phyloP scores from a whole-genome alignment of 1,140 invertebrate species.

The Tenebrio molitor region DNA sequence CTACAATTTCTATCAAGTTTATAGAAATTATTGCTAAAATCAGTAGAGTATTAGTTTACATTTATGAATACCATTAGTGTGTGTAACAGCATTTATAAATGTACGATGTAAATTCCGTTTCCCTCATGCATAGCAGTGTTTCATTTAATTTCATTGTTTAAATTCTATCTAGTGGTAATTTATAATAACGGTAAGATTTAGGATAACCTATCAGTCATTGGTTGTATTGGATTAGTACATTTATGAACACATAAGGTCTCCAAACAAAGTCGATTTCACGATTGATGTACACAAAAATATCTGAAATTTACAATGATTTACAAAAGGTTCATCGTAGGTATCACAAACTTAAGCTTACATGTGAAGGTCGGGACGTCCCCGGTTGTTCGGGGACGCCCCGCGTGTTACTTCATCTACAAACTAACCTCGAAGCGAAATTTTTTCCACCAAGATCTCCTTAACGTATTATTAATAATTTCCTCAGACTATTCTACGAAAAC shows the following conservation, averaged over 20 bases:
- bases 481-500: slow-evolving; percentile 33
- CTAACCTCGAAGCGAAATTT: slow-evolving; percentile 48
- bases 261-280: not conserved
- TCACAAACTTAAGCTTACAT: slow-evolving; percentile 32
- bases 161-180: slow-evolving; percentile 34
- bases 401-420: slow-evolving; percentile 41
- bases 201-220: slow-evolving; percentile 39
- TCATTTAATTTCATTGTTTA: slow-evolving; percentile 31
- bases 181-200: slow-evolving; percentile 41
- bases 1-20: slow-evolving; percentile 32
- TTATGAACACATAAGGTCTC: slow-evolving; percentile 50
- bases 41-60: slow-evolving; percentile 26
- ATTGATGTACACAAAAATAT: slow-evolving; percentile 35
- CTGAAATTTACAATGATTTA: slow-evolving; percentile 16
- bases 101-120: slow-evolving; percentile 52
- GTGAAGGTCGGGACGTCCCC: slow-evolving; percentile 3
- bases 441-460: slow-evolving; percentile 44
- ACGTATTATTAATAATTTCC: slow-evolving; percentile 13
- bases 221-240: slow-evolving; percentile 36
- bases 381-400: too few relatives aligned
- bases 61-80: slow-evolving; percentile 37
- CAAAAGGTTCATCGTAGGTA: slow-evolving; percentile 38
- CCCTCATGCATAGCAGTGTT: slow-evolving; percentile 53
- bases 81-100: slow-evolving; percentile 38
- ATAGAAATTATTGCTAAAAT: slow-evolving; percentile 45